Evolutionary conservation across 2,113 vertebrate species (phyloP), one percentile per base, ranked within the genome.

Genomic region (Alces alces): DNA sequence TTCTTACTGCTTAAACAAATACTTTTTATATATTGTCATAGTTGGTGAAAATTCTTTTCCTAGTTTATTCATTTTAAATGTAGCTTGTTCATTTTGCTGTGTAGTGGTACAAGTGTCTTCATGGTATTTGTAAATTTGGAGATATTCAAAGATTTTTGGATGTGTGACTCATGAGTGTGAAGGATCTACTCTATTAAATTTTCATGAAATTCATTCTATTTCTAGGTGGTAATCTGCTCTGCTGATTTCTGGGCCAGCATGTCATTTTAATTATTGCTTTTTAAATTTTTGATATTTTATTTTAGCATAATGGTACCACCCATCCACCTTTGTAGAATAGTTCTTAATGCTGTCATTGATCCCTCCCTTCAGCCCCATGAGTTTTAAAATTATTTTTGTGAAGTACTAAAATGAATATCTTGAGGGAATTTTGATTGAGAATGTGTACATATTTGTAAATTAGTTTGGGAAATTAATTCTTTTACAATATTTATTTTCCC

Each of bases 51-150:
- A 86, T 83, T 86, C 36, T 25, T 91, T 93, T 54, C 25, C 45
- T 89, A 14, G 28, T 80, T 93, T 86, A 55, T 94, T 92, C 25
- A 76, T 92, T 88, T 95, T 80, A 89, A 96, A 84, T 92, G 91
- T 86, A 87, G 6, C 43, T 93, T 85, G 36, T 93, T 89, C 83
- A 58, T 58, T 93, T 96, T 70, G 80, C 39, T 84, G 10, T 93
- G 7, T 84, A 50, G 15, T 92, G 60, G 60, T 96, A 30, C 9
- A 86, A 28, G 25, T 83, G n/a, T 90, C 79, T 73, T 92, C 7
- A 45, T 76, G 64, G 19, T 95, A 79, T 87, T 94, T 93, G 91
- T 89, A 95, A 88, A 97, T 86, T 82, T 96, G 43, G 84, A 97
- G 86, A 83, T 95, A 90, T 13, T 95, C 7, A 92, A 83, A 95